These are phyloP conservation scores for Formica selysi DNA, from an alignment of 1,140 invertebrate species.

Conservation along the genomic window DNA sequence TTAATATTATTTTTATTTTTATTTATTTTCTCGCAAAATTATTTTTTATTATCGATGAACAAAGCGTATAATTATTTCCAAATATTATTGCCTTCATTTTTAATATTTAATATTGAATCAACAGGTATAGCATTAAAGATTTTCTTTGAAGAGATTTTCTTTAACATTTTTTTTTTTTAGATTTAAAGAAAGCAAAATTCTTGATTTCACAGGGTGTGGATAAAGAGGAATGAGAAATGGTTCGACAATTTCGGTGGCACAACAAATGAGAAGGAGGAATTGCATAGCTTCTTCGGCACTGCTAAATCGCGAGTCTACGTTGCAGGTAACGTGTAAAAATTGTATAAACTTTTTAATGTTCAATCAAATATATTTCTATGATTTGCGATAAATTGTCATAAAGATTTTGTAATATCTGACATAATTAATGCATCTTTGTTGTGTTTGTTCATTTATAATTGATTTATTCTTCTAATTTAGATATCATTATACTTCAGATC, in stretches of 20 bases:
- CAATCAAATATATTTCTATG: constrained; percentile 15
- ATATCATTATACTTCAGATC: not conserved
- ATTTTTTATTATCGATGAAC: not conserved
- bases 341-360: not conserved
- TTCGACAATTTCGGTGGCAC: constrained; percentile 74
- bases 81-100: not conserved
- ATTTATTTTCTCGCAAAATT: too few species aligned
- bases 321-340: constrained; percentile 73
- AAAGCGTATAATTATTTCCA: not conserved
- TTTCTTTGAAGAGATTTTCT: not conserved
- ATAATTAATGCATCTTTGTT: not conserved
- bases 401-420: not conserved
- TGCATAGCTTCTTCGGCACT: constrained; percentile 71
- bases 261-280: constrained; percentile 59
- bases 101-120: not conserved
- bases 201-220: constrained; percentile 75
- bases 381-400: not conserved
- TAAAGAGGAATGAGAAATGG: constrained; percentile 77
- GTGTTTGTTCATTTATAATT: not conserved
- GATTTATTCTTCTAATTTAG: not conserved
- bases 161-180: constrained; percentile 4
- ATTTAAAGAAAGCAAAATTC: not conserved
- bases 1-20: too few species aligned
- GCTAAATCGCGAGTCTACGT: constrained; percentile 75
- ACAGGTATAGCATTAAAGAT: not conserved